Conservation (phyloP, 2,113 vertebrate species). For the Nyctibius bracteatus region DNA sequence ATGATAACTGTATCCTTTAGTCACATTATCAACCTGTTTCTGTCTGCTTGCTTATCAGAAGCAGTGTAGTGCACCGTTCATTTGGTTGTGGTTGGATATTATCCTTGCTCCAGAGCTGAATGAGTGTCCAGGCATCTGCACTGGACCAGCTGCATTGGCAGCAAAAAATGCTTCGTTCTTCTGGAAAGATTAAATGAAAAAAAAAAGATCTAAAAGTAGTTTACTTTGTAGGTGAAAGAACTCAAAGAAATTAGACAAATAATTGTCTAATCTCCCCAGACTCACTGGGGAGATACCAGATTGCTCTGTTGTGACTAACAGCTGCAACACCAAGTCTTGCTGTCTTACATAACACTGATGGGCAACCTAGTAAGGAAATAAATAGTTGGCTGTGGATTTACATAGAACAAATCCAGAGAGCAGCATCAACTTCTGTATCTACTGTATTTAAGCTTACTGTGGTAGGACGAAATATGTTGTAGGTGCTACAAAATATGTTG, state of each 20-base stretch:
- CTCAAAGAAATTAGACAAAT: not conserved
- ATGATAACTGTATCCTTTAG: not conserved
- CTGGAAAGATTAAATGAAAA: not conserved
- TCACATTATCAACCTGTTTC: not conserved
- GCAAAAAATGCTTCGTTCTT: not conserved
- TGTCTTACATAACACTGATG: not conserved
- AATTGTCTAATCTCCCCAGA: too few relatives aligned
- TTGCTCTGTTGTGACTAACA: not conserved
- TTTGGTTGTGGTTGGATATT: not conserved
- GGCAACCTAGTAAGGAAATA: not conserved
- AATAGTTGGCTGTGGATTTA: not conserved
- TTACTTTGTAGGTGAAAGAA: not conserved
- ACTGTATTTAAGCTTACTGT: not conserved
- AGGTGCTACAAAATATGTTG: not conserved
- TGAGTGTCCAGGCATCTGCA: not conserved
- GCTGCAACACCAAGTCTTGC: not conserved
- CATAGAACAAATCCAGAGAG: not conserved
- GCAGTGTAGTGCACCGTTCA: not conserved
- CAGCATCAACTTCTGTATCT: not conserved
- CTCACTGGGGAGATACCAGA: not conserved
- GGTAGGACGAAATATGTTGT: not conserved
- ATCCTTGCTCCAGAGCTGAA: not conserved
- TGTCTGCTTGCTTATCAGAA: not conserved
- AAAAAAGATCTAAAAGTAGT: not conserved
- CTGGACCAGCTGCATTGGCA: constrained; percentile 26